Base-by-base conservation (phyloP, 1,140 invertebrate species). In the Hormaphis cornu region DNA sequence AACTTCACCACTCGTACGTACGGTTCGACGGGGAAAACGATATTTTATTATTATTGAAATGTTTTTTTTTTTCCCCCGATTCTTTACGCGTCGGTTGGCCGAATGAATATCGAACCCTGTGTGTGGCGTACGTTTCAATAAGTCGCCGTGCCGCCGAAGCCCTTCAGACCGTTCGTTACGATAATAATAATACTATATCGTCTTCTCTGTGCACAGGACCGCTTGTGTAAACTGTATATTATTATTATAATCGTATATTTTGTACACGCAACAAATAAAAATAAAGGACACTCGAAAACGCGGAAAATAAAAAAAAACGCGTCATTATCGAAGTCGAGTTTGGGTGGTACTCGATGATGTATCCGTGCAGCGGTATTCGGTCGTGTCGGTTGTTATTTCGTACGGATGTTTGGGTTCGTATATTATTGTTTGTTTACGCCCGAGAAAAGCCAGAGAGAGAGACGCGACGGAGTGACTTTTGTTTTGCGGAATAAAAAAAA, bases 111-210 rank as follows among this genome's bases (percentile, higher is more conserved):
- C 22, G 26, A 66, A 50, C 12, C 18, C 14, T 22, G 61, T 46
- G 33, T 28, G 44, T 58, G 1, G 28, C n/a, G 44, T 48, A 48
- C 40, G 26, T 66, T 48, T 66, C 61, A 66, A 48, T 44, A 46
- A 63, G 42, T 63, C 53, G 53, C 35, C 53, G 8, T 35, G 12
- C 59, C 59, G 26, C 16, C 42, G n/a, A 28, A 22, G 12, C 40
- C 26, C 58, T 63, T 63, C 40, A 63, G 30, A 66, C 28, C 35
- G 44, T 66, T 66, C 61, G 42, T 48, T 66, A 66, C 22, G 5
- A 18, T 26, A 16, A 18, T 33, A 22, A 30, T 46, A 33, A 26
- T 22, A 20, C 10, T 16, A 28, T 52, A 54, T 33, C n/a, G n/a
- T n/a, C n/a, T n/a, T n/a, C n/a, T n/a, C n/a, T n/a, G n/a, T n/a